Percentiles rank a stretch among this genome's conserved stretches.
These are phyloP conservation scores for Aix galericulata DNA, from an alignment of 2,113 vertebrate species.

Conservation along the genomic window DNA sequence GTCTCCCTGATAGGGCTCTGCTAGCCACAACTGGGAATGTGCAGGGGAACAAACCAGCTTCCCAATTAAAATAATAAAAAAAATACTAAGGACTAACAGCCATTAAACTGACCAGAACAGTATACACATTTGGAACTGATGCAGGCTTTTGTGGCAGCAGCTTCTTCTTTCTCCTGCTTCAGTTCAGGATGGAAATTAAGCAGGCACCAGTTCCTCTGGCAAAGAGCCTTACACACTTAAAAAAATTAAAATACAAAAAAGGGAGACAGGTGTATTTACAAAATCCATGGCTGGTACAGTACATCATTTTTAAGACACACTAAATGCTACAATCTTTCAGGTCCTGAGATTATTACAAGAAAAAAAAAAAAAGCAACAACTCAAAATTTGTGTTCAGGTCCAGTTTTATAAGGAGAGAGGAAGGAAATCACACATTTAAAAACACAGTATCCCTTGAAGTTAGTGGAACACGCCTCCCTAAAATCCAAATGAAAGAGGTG, in stretches of 20 bases:
- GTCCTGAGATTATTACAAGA: slow-evolving; percentile 86
- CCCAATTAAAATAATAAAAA: neutral
- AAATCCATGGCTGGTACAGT: slow-evolving; percentile 87
- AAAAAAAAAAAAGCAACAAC: slow-evolving; percentile 32
- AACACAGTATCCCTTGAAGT: slow-evolving; percentile 74
- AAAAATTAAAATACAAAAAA: slow-evolving; percentile 84
- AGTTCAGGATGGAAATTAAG: slow-evolving; percentile 68
- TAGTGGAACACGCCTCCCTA: slow-evolving; percentile 63
- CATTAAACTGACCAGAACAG: slow-evolving; percentile 27
- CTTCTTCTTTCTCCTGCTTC: slow-evolving; percentile 74
- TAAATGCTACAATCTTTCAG: slow-evolving; percentile 88
- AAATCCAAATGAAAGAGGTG: slow-evolving; percentile 29
- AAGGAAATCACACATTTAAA: slow-evolving; percentile 70
- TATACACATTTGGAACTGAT: slow-evolving; percentile 36
- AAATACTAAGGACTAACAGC: neutral
- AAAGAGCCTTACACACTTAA: slow-evolving; percentile 76
- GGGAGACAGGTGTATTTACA: slow-evolving; percentile 84
- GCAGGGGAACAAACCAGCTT: neutral
- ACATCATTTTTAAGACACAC: slow-evolving; percentile 88
- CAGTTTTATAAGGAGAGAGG: slow-evolving; percentile 75
- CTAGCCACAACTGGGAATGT: neutral
- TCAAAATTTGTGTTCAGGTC: slow-evolving; percentile 81
- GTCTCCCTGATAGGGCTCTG: slow-evolving; percentile 1
- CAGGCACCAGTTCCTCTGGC: slow-evolving; percentile 76
- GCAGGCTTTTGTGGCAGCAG: slow-evolving; percentile 72